Conservation (phyloP, 2,113 vertebrate species). For the Brienomyrus longianalis region DNA sequence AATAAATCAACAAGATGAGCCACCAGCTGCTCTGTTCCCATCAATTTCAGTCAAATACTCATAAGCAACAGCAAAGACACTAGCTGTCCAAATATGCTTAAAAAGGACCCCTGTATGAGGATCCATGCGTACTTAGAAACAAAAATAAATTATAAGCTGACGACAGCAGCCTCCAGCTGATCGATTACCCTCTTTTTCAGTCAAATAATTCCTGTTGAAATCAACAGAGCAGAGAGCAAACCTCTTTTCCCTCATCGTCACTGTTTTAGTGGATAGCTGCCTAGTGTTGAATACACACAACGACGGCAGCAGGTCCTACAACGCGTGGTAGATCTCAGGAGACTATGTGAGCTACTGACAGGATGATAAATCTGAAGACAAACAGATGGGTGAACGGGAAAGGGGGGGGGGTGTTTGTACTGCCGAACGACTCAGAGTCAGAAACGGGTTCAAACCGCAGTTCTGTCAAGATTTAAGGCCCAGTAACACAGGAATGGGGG, state of each 20-base stretch:
- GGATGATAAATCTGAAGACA: constrained; percentile 46
- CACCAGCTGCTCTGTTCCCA: constrained; percentile 12
- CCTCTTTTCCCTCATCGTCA: neutral
- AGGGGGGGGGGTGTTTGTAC: constrained; percentile 10
- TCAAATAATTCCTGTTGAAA: neutral
- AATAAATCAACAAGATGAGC: neutral
- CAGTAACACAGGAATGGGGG: constrained; percentile 25
- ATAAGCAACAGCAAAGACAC: neutral
- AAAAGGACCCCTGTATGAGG: neutral
- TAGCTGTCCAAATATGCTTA: neutral
- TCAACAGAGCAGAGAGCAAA: neutral
- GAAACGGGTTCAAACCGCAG: constrained; percentile 2
- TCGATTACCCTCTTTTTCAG: neutral
- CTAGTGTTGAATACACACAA: neutral
- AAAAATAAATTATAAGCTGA: neutral
- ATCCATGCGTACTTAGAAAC: neutral
- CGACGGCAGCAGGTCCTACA: neutral
- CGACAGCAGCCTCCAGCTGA: neutral
- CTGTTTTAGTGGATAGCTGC: neutral
- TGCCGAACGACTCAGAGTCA: neutral
- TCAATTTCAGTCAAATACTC: neutral
- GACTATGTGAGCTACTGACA: constrained; percentile 39
- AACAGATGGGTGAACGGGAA: constrained; percentile 46
- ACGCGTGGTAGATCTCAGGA: constrained; percentile 16
- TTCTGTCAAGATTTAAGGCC: constrained; percentile 27